These are phyloP conservation scores for Heliconius charithonia DNA, from an alignment of 2,888 invertebrate genomes.

Conservation along the genomic window DNA sequence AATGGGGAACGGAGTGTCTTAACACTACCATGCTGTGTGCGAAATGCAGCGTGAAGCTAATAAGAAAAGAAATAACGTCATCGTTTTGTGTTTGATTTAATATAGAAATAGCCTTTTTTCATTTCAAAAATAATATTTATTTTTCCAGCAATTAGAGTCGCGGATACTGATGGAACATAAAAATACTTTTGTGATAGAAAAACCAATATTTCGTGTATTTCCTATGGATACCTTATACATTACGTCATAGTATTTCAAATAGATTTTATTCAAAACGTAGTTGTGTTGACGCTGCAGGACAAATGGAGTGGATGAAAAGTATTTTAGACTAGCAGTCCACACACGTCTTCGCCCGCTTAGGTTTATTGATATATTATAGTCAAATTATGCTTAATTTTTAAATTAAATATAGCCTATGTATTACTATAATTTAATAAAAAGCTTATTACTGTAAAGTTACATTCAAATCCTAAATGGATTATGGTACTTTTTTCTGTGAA, in stretches of 20 bases:
- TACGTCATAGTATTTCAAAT: not conserved
- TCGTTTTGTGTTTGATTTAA: no score
- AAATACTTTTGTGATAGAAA: constrained; percentile 9
- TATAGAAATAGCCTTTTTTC: not conserved
- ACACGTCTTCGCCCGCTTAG: no score
- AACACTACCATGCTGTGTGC: no score
- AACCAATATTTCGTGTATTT: not conserved
- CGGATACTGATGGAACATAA: not conserved
- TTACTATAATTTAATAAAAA: no score
- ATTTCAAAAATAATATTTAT: not conserved
- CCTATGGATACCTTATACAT: not conserved
- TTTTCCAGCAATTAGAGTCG: not conserved
- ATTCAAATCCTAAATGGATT: no score
- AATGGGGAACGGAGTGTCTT: no score
- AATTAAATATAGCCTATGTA: no score
- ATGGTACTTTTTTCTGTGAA: no score
- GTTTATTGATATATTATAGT: no score
- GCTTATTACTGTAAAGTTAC: no score
- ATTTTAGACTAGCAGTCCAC: not conserved
- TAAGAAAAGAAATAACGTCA: not conserved
- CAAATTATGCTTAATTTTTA: no score
- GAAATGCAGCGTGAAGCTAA: no score
- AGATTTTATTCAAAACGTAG: constrained; percentile 12
- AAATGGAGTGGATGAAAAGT: constrained; percentile 8
- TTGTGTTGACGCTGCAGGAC: not conserved